Percentiles rank a stretch among this genome's conserved stretches.
These are phyloP conservation scores for Drosophila infuscata DNA, from an alignment of 2,888 invertebrate species.

Conservation along the genomic window DNA sequence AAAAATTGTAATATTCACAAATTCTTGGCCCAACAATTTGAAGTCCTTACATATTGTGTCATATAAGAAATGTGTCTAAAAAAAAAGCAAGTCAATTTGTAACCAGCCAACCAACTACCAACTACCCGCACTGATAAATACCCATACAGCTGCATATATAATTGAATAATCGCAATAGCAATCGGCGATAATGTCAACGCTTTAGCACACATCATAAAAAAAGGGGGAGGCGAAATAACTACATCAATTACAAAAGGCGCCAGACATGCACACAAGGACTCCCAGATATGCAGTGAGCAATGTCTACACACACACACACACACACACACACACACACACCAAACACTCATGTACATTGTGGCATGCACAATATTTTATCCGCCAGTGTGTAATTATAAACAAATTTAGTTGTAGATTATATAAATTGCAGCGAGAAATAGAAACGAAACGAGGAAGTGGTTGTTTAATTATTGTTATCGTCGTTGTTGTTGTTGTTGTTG, in stretches of 20 bases:
- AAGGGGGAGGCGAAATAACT: slow-evolving; percentile 28
- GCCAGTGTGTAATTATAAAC: slow-evolving; percentile 78
- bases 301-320: slow-evolving; percentile 35
- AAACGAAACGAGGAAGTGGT: slow-evolving; percentile 25
- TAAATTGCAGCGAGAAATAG: slow-evolving; percentile 52
- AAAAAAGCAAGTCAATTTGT: background rate
- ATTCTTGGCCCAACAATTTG: background rate
- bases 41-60: background rate
- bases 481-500: slow-evolving; percentile 29
- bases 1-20: background rate
- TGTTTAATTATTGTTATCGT: slow-evolving; percentile 45
- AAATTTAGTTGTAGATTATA: slow-evolving; percentile 66
- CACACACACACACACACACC: background rate
- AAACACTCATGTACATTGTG: slow-evolving; percentile 25
- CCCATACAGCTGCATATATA: slow-evolving; percentile 27
- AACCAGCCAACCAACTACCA: background rate
- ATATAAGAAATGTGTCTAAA: background rate
- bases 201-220: slow-evolving; percentile 71
- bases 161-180: slow-evolving; percentile 61
- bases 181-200: slow-evolving; percentile 71
- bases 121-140: background rate
- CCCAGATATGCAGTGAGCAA: slow-evolving; percentile 23
- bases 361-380: slow-evolving; percentile 68
- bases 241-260: slow-evolving; percentile 55
- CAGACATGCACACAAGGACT: slow-evolving; percentile 33